Evolutionary conservation across 2,888 invertebrate species (phyloP).

Genomic region (Caradrina kadenii): DNA sequence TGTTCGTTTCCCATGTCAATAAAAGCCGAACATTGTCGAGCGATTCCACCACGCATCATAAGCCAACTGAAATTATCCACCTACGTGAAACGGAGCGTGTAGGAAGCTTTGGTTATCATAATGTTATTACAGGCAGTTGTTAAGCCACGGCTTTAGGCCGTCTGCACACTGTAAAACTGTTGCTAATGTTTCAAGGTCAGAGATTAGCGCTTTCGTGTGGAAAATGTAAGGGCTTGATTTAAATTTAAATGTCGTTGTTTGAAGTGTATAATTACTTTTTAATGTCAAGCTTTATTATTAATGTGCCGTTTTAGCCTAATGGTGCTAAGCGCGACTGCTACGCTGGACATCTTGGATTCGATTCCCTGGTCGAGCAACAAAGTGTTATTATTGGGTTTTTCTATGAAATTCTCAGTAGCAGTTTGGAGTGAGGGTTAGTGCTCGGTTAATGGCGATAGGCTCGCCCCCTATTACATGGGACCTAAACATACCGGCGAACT

Average conservation of each 20-base stretch:
- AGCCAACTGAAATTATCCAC: slow-evolving; percentile 17
- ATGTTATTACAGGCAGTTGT: slow-evolving; percentile 44
- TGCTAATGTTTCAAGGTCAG: slow-evolving; percentile 36
- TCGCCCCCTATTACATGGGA: no score
- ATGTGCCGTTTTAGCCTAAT: no score
- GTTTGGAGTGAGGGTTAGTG: no score
- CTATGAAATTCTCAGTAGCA: no score
- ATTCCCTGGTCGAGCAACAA: no score
- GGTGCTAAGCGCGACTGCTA: no score
- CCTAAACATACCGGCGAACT: no score
- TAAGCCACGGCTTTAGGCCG: slow-evolving; percentile 43
- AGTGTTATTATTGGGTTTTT: no score
- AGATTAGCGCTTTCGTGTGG: slow-evolving; percentile 25
- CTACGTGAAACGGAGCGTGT: slow-evolving; percentile 23
- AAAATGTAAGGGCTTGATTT: slow-evolving; percentile 35
- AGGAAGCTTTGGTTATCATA: slow-evolving; percentile 46
- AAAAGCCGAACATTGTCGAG: slow-evolving; percentile 11
- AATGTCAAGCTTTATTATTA: slow-evolving; percentile 6
- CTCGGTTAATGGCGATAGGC: no score
- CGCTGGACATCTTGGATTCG: no score
- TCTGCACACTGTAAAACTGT: slow-evolving; percentile 43
- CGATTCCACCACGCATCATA: slow-evolving; percentile 14
- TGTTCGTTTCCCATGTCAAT: background rate
- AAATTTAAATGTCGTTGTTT: slow-evolving; percentile 8
- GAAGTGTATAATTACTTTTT: background rate